phyloP scores from a whole-genome alignment of 2,797 vertebrate genomes.

The Molossus molossus region DNA sequence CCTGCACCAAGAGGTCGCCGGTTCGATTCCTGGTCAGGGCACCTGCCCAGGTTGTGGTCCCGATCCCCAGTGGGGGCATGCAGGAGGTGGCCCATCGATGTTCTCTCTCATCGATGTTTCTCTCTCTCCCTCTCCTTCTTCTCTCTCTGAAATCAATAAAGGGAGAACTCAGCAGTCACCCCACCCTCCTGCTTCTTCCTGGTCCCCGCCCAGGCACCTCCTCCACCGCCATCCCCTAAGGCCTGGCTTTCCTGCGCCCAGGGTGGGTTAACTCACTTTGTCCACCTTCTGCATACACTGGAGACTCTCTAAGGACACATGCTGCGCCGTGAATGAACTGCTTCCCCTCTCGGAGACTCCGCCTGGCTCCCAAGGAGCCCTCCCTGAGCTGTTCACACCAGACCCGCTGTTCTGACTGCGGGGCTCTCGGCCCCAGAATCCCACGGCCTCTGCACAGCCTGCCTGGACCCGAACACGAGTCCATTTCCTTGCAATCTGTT shows the following conservation, averaged over 20 bases:
- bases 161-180: background rate
- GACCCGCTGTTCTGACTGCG: too few relatives aligned
- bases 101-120: too few relatives aligned
- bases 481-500: background rate
- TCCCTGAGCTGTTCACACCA: too few relatives aligned
- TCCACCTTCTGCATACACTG: background rate
- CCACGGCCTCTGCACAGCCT: background rate
- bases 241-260: background rate
- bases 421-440: background rate
- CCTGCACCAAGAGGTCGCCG: too few relatives aligned
- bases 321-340: background rate
- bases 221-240: background rate
- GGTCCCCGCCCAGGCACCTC: accelerated
- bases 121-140: too few relatives aligned
- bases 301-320: background rate
- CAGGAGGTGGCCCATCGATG: too few relatives aligned
- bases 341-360: background rate
- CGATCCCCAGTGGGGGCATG: too few relatives aligned
- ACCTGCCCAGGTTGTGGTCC: too few relatives aligned
- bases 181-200: background rate
- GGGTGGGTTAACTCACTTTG: background rate
- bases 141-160: too few relatives aligned
- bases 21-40: too few relatives aligned
- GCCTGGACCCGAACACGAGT: background rate
- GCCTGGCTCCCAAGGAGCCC: background rate